A percentile compares a stretch with the other conserved stretches of the same genome.
Conservation (phyloP, 1,140 invertebrate species). For the Lasaia peninsularis region DNA sequence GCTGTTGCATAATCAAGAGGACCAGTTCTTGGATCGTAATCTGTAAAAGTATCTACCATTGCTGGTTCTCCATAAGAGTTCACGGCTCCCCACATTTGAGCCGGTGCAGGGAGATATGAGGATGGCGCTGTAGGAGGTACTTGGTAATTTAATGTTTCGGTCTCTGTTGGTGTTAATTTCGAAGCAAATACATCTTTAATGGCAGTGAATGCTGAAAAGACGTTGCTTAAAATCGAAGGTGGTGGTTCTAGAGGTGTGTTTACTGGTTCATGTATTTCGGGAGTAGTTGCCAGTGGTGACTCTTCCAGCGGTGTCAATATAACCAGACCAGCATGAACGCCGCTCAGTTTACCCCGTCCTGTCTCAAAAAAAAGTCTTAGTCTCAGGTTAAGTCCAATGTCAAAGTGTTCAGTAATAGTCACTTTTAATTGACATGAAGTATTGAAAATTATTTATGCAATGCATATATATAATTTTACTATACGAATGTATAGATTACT, state of each 20-base stretch:
- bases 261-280: constrained; percentile 36
- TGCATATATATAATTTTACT: no score
- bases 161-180: constrained; percentile 28
- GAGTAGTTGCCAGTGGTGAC: constrained; percentile 25
- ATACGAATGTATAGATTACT: no score
- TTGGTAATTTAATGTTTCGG: constrained; percentile 29
- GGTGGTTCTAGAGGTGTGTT: constrained; percentile 61
- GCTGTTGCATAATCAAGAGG: constrained; percentile 41
- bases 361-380: constrained; percentile 63
- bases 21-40: constrained; percentile 50
- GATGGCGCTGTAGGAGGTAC: constrained; percentile 31
- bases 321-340: constrained; percentile 64
- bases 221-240: constrained; percentile 54
- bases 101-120: not conserved
- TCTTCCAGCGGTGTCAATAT: constrained; percentile 59
- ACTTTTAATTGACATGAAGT: not conserved
- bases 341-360: constrained; percentile 66
- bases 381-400: constrained; percentile 37
- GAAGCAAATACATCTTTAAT: constrained; percentile 36
- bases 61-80: constrained; percentile 64
- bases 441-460: no score
- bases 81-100: constrained; percentile 44
- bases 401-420: constrained; percentile 6
- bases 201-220: constrained; percentile 59
- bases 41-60: constrained; percentile 41